A percentile compares a stretch with the other conserved stretches of the same genome.
Evolutionary conservation across 1,140 invertebrate genomes (phyloP).

Genomic region (Mya arenaria): DNA sequence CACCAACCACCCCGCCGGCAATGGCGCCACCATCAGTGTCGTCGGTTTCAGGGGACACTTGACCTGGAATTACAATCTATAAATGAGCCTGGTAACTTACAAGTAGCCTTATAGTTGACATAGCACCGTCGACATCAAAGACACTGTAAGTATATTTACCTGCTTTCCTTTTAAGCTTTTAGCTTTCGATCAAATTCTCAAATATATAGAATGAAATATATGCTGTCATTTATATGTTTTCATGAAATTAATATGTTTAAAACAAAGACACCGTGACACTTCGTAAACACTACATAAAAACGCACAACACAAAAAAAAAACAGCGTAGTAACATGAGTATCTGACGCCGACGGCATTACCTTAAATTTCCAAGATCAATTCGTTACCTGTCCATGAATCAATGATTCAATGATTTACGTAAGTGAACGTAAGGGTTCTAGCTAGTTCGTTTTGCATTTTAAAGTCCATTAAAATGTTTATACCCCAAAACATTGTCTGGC

Average conservation of each 20-base stretch:
- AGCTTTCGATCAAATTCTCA: too few species aligned
- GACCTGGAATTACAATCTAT: conserved; percentile 8
- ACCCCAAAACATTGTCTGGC: background rate
- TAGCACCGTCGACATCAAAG: background rate
- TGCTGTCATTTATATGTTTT: too few species aligned
- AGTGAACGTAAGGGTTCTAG: too few species aligned
- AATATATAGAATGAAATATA: too few species aligned
- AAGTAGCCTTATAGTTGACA: too few species aligned
- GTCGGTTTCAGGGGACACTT: background rate
- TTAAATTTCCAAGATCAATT: background rate
- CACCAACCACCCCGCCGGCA: conserved; percentile 1
- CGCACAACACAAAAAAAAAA: too few species aligned
- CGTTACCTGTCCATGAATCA: background rate
- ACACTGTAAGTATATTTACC: background rate
- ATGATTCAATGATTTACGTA: background rate
- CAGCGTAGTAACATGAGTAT: background rate
- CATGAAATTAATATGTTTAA: too few species aligned
- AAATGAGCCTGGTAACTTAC: too few species aligned
- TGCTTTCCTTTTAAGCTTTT: background rate
- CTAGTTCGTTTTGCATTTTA: background rate
- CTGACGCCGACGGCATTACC: background rate
- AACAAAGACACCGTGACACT: too few species aligned
- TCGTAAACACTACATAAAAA: too few species aligned
- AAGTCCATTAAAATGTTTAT: background rate
- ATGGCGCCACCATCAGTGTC: background rate